These are phyloP conservation scores for Pseudorasbora parva DNA, from an alignment of 2,113 vertebrate species.

Conservation along the genomic window DNA sequence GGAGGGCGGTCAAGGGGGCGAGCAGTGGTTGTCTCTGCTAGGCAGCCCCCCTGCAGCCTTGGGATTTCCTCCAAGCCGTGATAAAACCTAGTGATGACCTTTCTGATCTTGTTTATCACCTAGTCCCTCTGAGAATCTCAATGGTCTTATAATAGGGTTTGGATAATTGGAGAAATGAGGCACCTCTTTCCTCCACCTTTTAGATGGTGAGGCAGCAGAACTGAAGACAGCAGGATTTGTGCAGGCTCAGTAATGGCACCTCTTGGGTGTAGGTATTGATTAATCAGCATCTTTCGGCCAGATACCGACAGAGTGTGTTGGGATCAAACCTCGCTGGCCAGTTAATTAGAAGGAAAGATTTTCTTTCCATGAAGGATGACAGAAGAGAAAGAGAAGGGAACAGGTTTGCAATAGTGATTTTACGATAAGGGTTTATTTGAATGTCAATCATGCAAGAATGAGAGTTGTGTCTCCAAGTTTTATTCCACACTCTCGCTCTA, in stretches of 20 bases:
- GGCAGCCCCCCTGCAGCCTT: neutral
- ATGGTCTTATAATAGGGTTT: slow-evolving; percentile 13
- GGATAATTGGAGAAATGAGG: slow-evolving; percentile 38
- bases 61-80: slow-evolving; percentile 8
- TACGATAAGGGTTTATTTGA: neutral
- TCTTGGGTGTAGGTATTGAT: slow-evolving; percentile 35
- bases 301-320: neutral
- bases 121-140: neutral
- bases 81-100: slow-evolving; percentile 9
- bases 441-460: neutral
- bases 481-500: neutral
- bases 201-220: slow-evolving; percentile 27
- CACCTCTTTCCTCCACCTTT: slow-evolving; percentile 6
- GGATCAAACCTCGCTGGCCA: slow-evolving; percentile 7
- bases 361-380: neutral
- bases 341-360: slow-evolving; percentile 27
- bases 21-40: slow-evolving; percentile 38
- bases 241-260: slow-evolving; percentile 11
- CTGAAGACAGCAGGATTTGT: slow-evolving; percentile 29
- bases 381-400: slow-evolving; percentile 19
- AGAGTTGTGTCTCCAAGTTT: neutral
- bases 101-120: slow-evolving; percentile 34
- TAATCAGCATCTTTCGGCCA: slow-evolving; percentile 25
- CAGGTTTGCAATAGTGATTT: slow-evolving; percentile 3
- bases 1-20: slow-evolving; percentile 24